Evolutionary conservation across 2,888 invertebrate genomes (phyloP).

Genomic region (Sthenelais limicola): DNA sequence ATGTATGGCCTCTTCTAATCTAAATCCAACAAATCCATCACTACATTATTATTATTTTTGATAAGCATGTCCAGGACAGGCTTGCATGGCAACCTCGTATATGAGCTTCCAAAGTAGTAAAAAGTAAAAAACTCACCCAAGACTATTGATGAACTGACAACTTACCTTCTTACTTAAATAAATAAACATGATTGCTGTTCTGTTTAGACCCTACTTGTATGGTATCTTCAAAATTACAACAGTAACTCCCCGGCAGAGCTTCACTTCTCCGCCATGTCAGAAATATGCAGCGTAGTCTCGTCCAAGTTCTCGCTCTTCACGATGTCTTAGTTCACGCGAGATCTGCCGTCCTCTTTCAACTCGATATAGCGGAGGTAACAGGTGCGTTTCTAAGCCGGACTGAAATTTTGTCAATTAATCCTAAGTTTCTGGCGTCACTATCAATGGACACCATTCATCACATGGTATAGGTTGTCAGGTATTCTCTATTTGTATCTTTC

Average conservation of each 20-base stretch:
- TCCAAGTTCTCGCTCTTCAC: background rate
- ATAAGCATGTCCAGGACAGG: background rate
- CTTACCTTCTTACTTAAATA: conserved; percentile 82
- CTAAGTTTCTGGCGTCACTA: too few species aligned
- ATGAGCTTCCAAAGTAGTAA: background rate
- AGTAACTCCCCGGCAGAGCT: background rate
- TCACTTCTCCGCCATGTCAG: conserved; percentile 14
- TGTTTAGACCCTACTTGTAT: too few species aligned
- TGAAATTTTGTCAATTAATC: too few species aligned
- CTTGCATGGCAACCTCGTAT: conserved; percentile 26
- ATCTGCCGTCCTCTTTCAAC: background rate
- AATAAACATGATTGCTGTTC: conserved; percentile 59
- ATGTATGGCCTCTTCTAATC: background rate
- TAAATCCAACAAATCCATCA: background rate
- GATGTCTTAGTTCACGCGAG: background rate
- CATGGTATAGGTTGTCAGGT: too few species aligned
- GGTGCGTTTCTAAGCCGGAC: background rate
- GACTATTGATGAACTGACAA: too few species aligned
- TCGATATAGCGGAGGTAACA: background rate
- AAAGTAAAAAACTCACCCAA: too few species aligned
- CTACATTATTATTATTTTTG: background rate
- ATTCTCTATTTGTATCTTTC: background rate
- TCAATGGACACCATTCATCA: background rate
- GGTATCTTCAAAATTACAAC: background rate
- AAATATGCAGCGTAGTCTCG: conserved; percentile 25